Conservation (phyloP, 1,140 invertebrate species). For the Drosophila mauritiana region DNA sequence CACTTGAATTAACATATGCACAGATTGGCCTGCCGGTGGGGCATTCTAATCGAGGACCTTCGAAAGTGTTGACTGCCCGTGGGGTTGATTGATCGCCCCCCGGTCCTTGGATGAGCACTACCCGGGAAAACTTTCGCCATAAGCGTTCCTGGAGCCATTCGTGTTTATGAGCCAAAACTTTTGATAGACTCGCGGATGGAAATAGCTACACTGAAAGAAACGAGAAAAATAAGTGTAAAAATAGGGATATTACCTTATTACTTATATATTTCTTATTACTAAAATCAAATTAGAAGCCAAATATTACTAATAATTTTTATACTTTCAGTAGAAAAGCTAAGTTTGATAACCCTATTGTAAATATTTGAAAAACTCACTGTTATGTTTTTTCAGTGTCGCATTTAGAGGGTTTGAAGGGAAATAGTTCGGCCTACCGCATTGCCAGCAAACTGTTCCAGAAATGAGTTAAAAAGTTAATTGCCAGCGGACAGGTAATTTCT, state of each 20-base stretch:
- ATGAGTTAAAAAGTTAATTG: conserved; percentile 84
- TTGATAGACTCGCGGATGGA: conserved; percentile 29
- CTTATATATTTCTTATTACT: no score
- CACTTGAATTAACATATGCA: conserved; percentile 84
- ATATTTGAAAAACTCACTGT: fast-evolving
- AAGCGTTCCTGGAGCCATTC: conserved; percentile 32
- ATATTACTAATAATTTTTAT: no score
- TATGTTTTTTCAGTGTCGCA: neutral
- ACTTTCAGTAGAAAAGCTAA: no score
- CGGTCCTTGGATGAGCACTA: conserved; percentile 24
- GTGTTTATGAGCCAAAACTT: conserved; percentile 74
- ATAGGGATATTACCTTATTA: no score
- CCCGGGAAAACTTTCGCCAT: conserved; percentile 36
- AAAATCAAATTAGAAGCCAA: no score
- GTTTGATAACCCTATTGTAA: neutral
- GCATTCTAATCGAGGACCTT: conserved; percentile 34
- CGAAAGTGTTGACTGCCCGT: conserved; percentile 67
- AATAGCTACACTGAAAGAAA: neutral
- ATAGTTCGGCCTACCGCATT: conserved; percentile 50
- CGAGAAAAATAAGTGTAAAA: no score
- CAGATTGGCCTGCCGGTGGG: conserved; percentile 46
- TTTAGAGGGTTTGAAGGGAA: conserved; percentile 2
- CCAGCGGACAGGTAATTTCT: conserved; percentile 81
- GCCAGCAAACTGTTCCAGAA: conserved; percentile 63
- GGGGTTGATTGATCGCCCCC: conserved; percentile 65